These are phyloP conservation scores for Pelecanus crispus DNA, from an alignment of 2,113 vertebrate species.

Conservation along the genomic window DNA sequence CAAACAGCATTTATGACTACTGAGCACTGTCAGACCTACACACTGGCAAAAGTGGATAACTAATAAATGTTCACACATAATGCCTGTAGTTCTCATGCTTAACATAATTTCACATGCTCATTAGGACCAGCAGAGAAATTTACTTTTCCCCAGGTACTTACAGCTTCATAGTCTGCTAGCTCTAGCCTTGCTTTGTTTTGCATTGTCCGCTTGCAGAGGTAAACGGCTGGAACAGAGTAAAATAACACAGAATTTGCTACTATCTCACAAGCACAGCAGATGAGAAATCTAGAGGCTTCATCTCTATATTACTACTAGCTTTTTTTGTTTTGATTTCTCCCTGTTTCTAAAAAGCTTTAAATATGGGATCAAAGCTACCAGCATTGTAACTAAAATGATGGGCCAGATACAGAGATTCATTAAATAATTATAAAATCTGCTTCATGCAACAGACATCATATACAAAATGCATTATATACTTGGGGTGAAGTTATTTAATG, in stretches of 20 bases:
- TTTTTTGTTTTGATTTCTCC: not conserved
- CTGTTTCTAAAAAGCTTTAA: not conserved
- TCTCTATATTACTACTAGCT: not conserved
- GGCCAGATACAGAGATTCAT: not conserved
- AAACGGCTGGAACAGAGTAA: slow-evolving; percentile 84
- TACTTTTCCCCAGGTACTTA: slow-evolving; percentile 73
- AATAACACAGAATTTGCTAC: slow-evolving; percentile 25
- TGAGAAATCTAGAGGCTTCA: not conserved
- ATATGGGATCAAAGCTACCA: not conserved
- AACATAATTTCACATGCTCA: not conserved
- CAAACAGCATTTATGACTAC: not conserved
- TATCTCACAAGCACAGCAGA: not conserved
- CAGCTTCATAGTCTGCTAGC: slow-evolving; percentile 95
- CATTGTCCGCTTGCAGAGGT: slow-evolving; percentile 99
- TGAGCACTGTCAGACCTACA: not conserved
- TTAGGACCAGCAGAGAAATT: not conserved
- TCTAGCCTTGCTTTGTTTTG: slow-evolving; percentile 98
- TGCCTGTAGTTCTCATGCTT: not conserved
- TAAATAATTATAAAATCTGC: not conserved
- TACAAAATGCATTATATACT: slow-evolving; percentile 3
- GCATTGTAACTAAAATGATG: not conserved
- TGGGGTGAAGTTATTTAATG: not conserved
- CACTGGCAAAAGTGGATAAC: not conserved
- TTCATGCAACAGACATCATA: not conserved
- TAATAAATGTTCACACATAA: not conserved